Evolutionary conservation across 2,888 invertebrate species (phyloP).

Genomic region (Mellilla xanthometata): DNA sequence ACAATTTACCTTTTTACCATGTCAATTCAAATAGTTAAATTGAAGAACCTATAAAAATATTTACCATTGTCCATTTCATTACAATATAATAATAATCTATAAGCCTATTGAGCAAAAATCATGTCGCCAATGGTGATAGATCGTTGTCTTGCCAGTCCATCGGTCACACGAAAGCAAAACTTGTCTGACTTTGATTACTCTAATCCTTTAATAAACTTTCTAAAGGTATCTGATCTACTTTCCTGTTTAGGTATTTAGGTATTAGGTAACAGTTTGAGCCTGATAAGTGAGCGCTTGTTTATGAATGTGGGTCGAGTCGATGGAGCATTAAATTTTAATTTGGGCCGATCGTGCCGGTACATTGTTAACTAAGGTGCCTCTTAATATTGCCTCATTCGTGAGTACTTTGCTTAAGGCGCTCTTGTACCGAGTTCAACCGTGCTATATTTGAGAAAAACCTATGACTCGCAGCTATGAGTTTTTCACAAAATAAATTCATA

Average conservation of each 20-base stretch:
- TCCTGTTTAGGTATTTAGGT: slow-evolving; percentile 20
- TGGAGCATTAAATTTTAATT: slow-evolving; percentile 59
- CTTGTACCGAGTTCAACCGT: too few species aligned
- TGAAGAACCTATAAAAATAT: too few species aligned
- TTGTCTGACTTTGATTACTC: slow-evolving; percentile 1
- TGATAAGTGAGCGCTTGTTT: slow-evolving; percentile 30
- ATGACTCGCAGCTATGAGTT: too few species aligned
- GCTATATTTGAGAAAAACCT: too few species aligned
- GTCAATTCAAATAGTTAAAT: too few species aligned
- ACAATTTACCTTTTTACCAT: too few species aligned
- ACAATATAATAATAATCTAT: too few species aligned
- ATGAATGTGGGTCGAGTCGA: slow-evolving; percentile 49
- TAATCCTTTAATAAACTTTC: slow-evolving; percentile 11
- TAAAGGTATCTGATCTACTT: slow-evolving; percentile 19
- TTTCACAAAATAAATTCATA: too few species aligned
- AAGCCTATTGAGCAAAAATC: too few species aligned
- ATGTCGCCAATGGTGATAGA: too few species aligned
- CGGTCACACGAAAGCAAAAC: slow-evolving; percentile 8
- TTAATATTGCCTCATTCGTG: slow-evolving; percentile 27
- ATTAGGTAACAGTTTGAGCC: slow-evolving; percentile 19
- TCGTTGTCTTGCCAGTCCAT: too few species aligned
- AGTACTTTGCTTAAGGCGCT: slow-evolving; percentile 6
- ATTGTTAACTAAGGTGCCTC: slow-evolving; percentile 39
- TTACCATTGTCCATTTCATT: too few species aligned
- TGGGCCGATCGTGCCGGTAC: slow-evolving; percentile 51